Percentiles rank a stretch among this genome's conserved stretches.
phyloP scores from a whole-genome alignment of 2,888 invertebrate species.

The Neria commutata region DNA sequence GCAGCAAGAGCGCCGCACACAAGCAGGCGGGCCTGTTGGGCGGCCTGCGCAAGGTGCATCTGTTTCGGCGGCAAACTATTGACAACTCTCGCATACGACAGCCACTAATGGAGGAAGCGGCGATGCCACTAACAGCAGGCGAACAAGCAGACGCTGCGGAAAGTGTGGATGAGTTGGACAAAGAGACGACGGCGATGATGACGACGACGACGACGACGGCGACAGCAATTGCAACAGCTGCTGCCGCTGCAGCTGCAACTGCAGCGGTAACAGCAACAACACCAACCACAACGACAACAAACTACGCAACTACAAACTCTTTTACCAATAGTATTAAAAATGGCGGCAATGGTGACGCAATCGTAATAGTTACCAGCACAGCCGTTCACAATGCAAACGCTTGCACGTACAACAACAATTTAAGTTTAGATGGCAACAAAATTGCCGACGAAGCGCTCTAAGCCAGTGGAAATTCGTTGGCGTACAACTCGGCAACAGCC shows the following conservation, averaged over 20 bases:
- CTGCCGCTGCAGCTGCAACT: constrained; percentile 27
- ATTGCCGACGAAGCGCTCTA: constrained; percentile 57
- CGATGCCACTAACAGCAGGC: constrained; percentile 29
- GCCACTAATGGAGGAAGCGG: constrained; percentile 55
- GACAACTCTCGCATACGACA: constrained; percentile 55
- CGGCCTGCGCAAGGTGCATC: constrained; percentile 47
- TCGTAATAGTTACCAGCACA: constrained; percentile 44
- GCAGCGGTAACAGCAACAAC: constrained; percentile 8
- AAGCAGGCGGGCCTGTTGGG: constrained; percentile 34
- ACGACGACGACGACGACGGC: constrained; percentile 20
- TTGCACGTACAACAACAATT: constrained; percentile 39
- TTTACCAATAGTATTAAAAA: constrained; percentile 33
- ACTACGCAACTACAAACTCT: constrained; percentile 20
- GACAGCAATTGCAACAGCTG: constrained; percentile 28
- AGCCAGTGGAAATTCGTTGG: constrained; percentile 10
- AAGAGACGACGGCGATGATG: constrained; percentile 18
- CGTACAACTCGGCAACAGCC: constrained; percentile 26
- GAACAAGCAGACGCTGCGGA: neutral
- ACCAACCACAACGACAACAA: constrained; percentile 12
- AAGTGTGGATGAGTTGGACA: constrained; percentile 23
- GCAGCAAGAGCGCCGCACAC: constrained; percentile 38
- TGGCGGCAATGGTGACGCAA: constrained; percentile 27
- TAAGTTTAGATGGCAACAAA: constrained; percentile 41
- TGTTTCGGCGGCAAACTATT: constrained; percentile 54
- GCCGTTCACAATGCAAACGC: constrained; percentile 23